These are phyloP conservation scores for Opisthocomus hoazin DNA, from an alignment of 2,113 vertebrate genomes.

Conservation along the genomic window DNA sequence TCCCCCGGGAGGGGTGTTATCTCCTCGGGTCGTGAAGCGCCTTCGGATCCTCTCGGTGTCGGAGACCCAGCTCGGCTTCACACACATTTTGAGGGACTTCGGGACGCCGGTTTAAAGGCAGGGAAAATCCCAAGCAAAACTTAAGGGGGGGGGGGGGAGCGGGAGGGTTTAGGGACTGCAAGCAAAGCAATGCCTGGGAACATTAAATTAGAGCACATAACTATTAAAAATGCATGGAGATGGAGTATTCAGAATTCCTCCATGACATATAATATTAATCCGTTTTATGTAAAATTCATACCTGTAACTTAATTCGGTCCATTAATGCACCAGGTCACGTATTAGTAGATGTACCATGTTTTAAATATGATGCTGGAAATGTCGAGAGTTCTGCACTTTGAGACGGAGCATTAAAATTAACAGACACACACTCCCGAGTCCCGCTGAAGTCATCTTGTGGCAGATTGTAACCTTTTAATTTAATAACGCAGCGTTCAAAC, in stretches of 20 bases:
- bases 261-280: constrained; percentile 74
- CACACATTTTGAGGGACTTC: neutral
- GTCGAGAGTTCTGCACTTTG: constrained; percentile 29
- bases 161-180: neutral
- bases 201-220: constrained; percentile 67
- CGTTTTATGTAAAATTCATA: constrained; percentile 79
- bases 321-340: constrained; percentile 64
- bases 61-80: neutral
- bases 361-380: constrained; percentile 59
- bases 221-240: constrained; percentile 73
- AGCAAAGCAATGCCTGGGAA: constrained; percentile 35
- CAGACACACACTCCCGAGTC: constrained; percentile 2
- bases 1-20: neutral
- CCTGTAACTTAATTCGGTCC: constrained; percentile 73
- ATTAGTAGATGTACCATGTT: constrained; percentile 51
- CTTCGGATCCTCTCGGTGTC: neutral
- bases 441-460: constrained; percentile 27
- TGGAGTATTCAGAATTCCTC: constrained; percentile 71
- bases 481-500: constrained; percentile 37
- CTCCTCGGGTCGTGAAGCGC: neutral
- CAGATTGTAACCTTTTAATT: constrained; percentile 57
- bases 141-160: neutral
- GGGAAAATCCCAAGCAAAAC: constrained; percentile 10
- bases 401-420: constrained; percentile 65
- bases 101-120: neutral